Percentiles rank a stretch among this genome's conserved stretches.
Conservation (phyloP, 2,797 vertebrate species). For the Pseudopleuronectes americanus region DNA sequence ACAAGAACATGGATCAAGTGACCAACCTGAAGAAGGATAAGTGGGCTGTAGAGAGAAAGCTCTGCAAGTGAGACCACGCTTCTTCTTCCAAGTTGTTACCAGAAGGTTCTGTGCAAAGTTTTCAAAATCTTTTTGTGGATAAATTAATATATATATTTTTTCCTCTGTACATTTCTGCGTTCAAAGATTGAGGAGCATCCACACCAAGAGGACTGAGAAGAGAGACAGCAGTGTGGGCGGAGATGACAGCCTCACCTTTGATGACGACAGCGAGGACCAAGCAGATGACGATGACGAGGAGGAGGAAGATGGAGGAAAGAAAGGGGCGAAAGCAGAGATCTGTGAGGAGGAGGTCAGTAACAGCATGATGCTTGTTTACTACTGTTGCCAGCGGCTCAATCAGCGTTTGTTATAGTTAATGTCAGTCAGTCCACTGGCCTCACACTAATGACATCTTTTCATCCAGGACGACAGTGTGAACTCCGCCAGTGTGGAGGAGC, state of each 20-base stretch:
- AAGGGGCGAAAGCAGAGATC: constrained; percentile 88
- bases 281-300: constrained; percentile 92
- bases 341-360: constrained; percentile 92
- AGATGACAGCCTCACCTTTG: constrained; percentile 85
- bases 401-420: constrained; percentile 36
- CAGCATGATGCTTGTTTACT: not conserved
- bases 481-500: constrained; percentile 90
- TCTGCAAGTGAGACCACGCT: constrained; percentile 92
- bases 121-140: not conserved
- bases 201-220: constrained; percentile 91
- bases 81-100: not conserved
- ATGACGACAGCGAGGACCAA: constrained; percentile 92
- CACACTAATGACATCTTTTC: constrained; percentile 43
- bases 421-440: constrained; percentile 22
- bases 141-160: not conserved
- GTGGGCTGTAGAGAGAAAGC: constrained; percentile 93
- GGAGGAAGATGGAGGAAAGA: constrained; percentile 90
- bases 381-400: constrained; percentile 9
- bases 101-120: not conserved
- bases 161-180: constrained; percentile 15
- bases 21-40: constrained; percentile 96
- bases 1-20: constrained; percentile 97
- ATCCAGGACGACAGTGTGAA: constrained; percentile 91
- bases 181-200: constrained; percentile 89
- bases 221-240: constrained; percentile 82